Evolutionary conservation across 2,797 vertebrate genomes (phyloP).

Genomic region (Enteromius viviparus): DNA sequence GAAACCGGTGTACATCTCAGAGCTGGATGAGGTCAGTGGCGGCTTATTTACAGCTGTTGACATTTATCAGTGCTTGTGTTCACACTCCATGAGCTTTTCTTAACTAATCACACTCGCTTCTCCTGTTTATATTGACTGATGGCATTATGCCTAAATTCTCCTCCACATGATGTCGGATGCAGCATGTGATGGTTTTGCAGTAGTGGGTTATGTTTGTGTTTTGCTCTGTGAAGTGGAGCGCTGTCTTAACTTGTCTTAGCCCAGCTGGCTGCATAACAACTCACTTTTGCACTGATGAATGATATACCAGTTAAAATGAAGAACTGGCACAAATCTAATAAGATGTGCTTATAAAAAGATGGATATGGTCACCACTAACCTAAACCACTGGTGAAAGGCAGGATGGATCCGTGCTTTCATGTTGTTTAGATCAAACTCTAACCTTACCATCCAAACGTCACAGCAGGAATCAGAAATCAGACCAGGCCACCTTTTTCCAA

Average conservation of each 20-base stretch:
- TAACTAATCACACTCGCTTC: not conserved
- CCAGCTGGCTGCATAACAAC: not conserved
- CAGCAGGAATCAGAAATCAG: too few species aligned
- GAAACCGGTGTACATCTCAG: constrained; percentile 89
- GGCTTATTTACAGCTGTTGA: not conserved
- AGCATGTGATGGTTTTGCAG: not conserved
- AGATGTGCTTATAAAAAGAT: not conserved
- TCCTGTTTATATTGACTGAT: not conserved
- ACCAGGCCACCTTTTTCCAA: not conserved
- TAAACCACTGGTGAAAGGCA: not conserved
- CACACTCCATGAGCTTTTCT: constrained; percentile 3
- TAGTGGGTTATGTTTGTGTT: not conserved
- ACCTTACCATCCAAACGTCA: too few species aligned
- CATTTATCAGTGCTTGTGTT: constrained; percentile 10
- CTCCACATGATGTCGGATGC: not conserved
- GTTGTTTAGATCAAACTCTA: too few species aligned
- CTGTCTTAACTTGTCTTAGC: not conserved
- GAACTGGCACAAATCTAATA: not conserved
- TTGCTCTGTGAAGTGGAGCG: not conserved
- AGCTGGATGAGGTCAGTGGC: constrained; percentile 91
- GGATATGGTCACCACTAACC: not conserved
- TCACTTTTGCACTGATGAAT: not conserved
- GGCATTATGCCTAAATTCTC: constrained; percentile 5
- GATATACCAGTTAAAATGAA: not conserved
- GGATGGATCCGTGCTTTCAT: not conserved